These are phyloP conservation scores for Leontocebus nigricollis DNA, from an alignment of 2,797 vertebrate genomes.

Conservation along the genomic window DNA sequence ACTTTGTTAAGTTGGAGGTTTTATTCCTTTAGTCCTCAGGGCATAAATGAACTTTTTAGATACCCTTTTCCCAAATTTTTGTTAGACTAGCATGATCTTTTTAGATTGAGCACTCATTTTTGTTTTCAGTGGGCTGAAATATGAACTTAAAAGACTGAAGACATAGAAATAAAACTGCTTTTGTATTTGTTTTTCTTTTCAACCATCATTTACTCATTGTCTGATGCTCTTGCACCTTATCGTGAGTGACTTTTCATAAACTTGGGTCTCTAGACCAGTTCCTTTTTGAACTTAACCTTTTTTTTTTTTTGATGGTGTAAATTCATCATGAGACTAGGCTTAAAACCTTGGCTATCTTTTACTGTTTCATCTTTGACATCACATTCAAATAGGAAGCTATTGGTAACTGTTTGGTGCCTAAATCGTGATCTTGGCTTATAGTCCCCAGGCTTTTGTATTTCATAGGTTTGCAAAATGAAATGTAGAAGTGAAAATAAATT, in stretches of 20 bases:
- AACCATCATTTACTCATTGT: not conserved
- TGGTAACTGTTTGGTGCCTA: not conserved
- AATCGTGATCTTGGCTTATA: not conserved
- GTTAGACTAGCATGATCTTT: not conserved
- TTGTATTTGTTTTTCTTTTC: conserved; percentile 1
- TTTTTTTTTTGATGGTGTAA: not conserved
- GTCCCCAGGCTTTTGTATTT: not conserved
- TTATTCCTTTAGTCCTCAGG: not conserved
- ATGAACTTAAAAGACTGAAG: not conserved
- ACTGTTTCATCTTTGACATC: not conserved
- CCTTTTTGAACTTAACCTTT: not conserved
- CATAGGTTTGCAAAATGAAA: not conserved
- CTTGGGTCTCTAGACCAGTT: not conserved
- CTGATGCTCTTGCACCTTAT: not conserved
- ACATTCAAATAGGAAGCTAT: not conserved
- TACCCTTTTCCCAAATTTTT: not conserved
- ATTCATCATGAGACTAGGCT: not conserved
- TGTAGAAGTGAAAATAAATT: not conserved
- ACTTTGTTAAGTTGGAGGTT: not conserved
- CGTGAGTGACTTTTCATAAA: not conserved
- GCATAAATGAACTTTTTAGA: not conserved
- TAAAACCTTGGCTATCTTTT: not conserved
- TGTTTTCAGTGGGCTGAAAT: not conserved
- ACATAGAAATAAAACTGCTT: not conserved
- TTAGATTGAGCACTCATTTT: not conserved